These are phyloP conservation scores for Drosophila merina DNA, from an alignment of 2,888 invertebrate genomes.

Conservation along the genomic window DNA sequence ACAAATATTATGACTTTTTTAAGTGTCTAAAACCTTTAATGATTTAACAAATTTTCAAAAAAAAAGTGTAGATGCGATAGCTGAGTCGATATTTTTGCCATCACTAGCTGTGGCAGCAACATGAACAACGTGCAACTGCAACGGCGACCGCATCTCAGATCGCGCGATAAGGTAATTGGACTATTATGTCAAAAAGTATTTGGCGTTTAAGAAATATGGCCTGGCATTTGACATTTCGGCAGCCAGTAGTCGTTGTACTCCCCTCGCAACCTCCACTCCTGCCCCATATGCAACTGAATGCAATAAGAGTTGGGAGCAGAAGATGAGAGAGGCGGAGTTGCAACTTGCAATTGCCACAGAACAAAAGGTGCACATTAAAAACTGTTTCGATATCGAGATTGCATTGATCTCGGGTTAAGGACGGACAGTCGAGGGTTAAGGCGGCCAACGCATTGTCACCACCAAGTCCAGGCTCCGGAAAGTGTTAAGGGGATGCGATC, in stretches of 20 bases:
- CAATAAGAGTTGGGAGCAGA: constrained; percentile 11
- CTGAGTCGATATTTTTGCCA: not conserved
- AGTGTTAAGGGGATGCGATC: constrained; percentile 28
- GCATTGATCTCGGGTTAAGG: constrained; percentile 24
- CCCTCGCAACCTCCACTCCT: constrained; percentile 11
- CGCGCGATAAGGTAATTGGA: constrained; percentile 83
- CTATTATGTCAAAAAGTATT: constrained; percentile 84
- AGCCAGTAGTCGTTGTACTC: constrained; percentile 51
- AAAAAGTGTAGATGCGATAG: not conserved
- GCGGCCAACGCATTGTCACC: constrained; percentile 44
- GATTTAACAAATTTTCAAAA: not conserved
- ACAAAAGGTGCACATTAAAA: constrained; percentile 77
- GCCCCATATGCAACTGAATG: not conserved
- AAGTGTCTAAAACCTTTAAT: not conserved
- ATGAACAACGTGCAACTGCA: constrained; percentile 41
- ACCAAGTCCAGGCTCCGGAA: constrained; percentile 3
- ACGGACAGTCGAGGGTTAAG: not conserved
- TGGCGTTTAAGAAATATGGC: constrained; percentile 83
- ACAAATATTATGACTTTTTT: not conserved
- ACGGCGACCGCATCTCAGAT: constrained; percentile 78
- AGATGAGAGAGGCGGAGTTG: constrained; percentile 41
- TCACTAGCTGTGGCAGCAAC: not conserved
- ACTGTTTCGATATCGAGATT: constrained; percentile 47
- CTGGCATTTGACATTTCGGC: constrained; percentile 82
- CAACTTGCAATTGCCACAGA: constrained; percentile 77